A percentile compares a stretch with the other conserved stretches of the same genome.
Evolutionary conservation across 2,797 vertebrate genomes (phyloP).

Genomic region (Falco columbarius): DNA sequence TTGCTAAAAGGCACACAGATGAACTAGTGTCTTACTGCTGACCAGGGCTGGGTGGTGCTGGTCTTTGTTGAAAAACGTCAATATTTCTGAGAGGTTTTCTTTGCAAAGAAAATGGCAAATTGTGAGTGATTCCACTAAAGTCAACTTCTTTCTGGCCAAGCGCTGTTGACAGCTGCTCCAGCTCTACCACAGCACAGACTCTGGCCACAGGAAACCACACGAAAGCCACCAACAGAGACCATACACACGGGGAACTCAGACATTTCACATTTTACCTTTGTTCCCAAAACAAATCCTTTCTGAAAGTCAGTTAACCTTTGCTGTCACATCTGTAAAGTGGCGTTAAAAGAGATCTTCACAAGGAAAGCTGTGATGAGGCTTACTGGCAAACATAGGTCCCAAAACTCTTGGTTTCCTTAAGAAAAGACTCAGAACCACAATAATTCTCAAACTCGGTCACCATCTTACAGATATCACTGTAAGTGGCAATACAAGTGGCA

Average conservation of each 20-base stretch:
- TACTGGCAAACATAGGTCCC: not conserved
- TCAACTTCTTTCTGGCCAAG: not conserved
- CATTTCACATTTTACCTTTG: not conserved
- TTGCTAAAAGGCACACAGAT: not conserved
- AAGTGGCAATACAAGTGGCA: not conserved
- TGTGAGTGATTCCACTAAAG: not conserved
- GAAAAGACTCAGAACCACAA: not conserved
- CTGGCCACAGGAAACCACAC: not conserved
- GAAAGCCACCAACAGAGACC: not conserved
- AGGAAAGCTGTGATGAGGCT: not conserved
- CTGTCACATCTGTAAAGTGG: not conserved
- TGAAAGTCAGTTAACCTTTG: not conserved
- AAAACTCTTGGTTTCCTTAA: not conserved
- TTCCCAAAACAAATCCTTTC: not conserved
- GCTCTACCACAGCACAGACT: not conserved
- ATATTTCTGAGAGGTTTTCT: not conserved
- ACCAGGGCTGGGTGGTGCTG: not conserved
- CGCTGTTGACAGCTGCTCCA: not conserved
- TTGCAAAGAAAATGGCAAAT: not conserved
- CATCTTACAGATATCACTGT: not conserved
- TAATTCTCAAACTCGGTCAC: not conserved
- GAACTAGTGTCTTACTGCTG: not conserved
- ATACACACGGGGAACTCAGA: not conserved
- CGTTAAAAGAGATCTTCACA: not conserved
- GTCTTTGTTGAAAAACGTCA: not conserved